Evolutionary conservation across 2,113 vertebrate genomes (phyloP).

Genomic region (Gnathonemus longibarbis): DNA sequence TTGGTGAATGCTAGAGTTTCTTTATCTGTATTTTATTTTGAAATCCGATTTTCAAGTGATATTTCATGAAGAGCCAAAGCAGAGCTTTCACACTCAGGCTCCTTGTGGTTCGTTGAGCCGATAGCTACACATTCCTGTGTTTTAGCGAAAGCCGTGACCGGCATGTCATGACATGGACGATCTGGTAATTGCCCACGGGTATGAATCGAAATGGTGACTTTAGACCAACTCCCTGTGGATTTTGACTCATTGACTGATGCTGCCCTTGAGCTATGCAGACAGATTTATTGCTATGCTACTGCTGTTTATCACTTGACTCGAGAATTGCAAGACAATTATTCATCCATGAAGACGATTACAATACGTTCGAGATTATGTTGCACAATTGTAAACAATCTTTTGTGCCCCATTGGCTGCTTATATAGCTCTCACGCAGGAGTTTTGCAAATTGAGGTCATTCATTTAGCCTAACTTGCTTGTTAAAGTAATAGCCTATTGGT

Average conservation of each 20-base stretch:
- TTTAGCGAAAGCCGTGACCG: neutral
- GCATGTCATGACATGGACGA: neutral
- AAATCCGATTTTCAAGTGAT: conserved; percentile 40
- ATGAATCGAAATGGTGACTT: neutral
- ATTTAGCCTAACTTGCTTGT: neutral
- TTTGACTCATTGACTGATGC: neutral
- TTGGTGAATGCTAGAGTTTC: conserved; percentile 35
- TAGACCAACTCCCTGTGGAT: neutral
- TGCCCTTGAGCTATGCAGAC: neutral
- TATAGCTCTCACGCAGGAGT: neutral
- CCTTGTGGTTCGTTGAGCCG: neutral
- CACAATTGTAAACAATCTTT: neutral
- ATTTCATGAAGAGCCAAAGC: conserved; percentile 25
- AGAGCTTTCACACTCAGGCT: conserved; percentile 24
- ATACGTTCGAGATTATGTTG: neutral
- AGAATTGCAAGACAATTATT: neutral
- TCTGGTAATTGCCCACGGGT: neutral
- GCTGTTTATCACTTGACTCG: neutral
- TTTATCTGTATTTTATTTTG: conserved; percentile 38
- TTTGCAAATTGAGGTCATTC: neutral
- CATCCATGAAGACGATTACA: neutral
- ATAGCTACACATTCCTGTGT: neutral
- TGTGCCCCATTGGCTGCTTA: neutral
- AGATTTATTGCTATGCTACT: neutral
- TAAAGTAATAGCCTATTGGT: neutral